Conservation (phyloP, 2,888 invertebrate species). For the Neria commutata region DNA sequence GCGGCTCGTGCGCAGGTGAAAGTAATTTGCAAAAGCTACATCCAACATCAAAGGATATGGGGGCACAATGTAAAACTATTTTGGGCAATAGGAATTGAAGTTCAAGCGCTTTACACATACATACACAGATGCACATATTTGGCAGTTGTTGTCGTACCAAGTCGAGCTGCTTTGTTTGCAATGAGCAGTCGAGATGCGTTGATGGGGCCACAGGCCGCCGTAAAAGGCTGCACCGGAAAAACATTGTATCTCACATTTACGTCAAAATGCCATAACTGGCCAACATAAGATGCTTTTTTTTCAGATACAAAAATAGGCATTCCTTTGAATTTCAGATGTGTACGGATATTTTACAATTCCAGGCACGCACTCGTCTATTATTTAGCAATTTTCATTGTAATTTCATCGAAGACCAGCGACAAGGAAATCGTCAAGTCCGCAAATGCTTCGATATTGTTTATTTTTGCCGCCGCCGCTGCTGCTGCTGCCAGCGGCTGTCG, state of each 20-base stretch:
- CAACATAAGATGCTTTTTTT: too few species aligned
- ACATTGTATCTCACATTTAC: slow-evolving; percentile 12
- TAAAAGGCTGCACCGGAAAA: slow-evolving; percentile 20
- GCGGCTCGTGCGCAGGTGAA: neutral
- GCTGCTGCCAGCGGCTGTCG: too few species aligned
- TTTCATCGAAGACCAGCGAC: too few species aligned
- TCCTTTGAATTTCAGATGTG: too few species aligned
- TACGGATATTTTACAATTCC: too few species aligned
- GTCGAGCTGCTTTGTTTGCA: neutral
- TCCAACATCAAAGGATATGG: neutral
- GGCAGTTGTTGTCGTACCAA: neutral
- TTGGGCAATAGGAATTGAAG: neutral
- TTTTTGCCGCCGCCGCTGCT: too few species aligned
- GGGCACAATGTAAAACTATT: neutral
- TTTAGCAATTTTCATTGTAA: too few species aligned
- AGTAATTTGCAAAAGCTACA: neutral
- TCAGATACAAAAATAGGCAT: too few species aligned
- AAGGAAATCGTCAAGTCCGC: too few species aligned
- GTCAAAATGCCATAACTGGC: too few species aligned
- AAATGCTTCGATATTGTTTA: too few species aligned
- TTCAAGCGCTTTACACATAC: neutral
- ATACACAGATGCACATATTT: neutral
- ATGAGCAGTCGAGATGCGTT: neutral
- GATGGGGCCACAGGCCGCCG: neutral
- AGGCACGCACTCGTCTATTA: too few species aligned